Evolutionary conservation across 1,140 invertebrate species (phyloP), one percentile per base, ranked within the genome.

Genomic region (Vollenhovia emeryi): DNA sequence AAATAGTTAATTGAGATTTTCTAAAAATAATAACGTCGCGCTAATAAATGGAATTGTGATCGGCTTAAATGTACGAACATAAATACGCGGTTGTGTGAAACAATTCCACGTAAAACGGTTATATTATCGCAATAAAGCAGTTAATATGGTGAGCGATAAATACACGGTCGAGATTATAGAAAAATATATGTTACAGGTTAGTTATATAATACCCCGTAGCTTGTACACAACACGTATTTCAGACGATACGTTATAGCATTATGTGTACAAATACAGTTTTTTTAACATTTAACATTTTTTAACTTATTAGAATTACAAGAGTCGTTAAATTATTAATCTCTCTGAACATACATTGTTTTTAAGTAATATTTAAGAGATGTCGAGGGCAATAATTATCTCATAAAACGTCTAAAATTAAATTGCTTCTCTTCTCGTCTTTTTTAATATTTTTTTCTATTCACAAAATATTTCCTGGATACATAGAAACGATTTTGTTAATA

Each of bases 101-200:
- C 27, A 73, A 82, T 15, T 82, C 50, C 27, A 27, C 24, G 40
- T 52, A 18, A 57, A 73, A 43, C 40, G 33, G 36, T 40, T 57
- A 60, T 24, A 83, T 74, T 83, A 74, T 74, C n/a, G 36, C 36
- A 48, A 27, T 62, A 45, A 73, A 62, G 21, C n/a, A 59, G 27
- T 27, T 82, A 82, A 73, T 82, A 82, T 33, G 27, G 24, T n/a
- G 36, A 52, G 15, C 48, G 24, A 82, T 82, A 45, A 82, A 33
- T 74, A 48, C 18, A 50, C 7, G 55, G 68, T 60, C 55, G 50
- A 48, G 24, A 59, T 82, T 82, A 73, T 33, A 59, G 15, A 21
- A 24, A 74, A 18, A 66, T 82, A 21, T 57, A 59, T 30, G 24
- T 33, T 6, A 21, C 18, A 6, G 13, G 13, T 18, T 33, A 50